A percentile compares a stretch with the other conserved stretches of the same genome.
Conservation (phyloP, 2,113 vertebrate species). For the Melanocharis versteri region DNA sequence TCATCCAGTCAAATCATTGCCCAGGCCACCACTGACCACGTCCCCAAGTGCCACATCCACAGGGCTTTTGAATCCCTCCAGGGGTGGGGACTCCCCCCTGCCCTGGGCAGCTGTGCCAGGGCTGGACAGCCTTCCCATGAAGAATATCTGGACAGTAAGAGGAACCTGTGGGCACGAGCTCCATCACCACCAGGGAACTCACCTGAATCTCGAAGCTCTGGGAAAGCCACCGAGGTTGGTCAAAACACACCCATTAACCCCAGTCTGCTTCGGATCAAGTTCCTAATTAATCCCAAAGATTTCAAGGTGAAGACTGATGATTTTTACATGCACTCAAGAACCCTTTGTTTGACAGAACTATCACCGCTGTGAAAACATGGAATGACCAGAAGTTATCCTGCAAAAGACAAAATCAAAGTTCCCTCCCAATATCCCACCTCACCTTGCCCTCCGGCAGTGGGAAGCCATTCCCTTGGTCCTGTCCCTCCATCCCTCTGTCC, state of each 20-base stretch:
- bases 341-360: neutral
- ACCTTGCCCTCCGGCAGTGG: neutral
- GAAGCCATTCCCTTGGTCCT: neutral
- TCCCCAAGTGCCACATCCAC: neutral
- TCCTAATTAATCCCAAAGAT: neutral
- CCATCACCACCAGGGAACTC: neutral
- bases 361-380: neutral
- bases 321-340: neutral
- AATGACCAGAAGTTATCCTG: neutral
- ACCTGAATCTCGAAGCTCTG: neutral
- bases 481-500: neutral
- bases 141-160: accelerated
- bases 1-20: neutral
- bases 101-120: neutral
- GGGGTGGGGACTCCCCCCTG: too few species aligned
- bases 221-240: neutral
- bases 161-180: accelerated
- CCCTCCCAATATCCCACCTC: neutral
- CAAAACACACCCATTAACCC: neutral
- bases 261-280: neutral
- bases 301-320: neutral
- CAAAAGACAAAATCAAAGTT: neutral
- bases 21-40: neutral
- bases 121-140: neutral
- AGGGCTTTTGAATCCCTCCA: neutral